A percentile compares a stretch with the other conserved stretches of the same genome.
These are phyloP conservation scores for Myiagra hebetior DNA, from an alignment of 2,113 vertebrate genomes.

Conservation along the genomic window DNA sequence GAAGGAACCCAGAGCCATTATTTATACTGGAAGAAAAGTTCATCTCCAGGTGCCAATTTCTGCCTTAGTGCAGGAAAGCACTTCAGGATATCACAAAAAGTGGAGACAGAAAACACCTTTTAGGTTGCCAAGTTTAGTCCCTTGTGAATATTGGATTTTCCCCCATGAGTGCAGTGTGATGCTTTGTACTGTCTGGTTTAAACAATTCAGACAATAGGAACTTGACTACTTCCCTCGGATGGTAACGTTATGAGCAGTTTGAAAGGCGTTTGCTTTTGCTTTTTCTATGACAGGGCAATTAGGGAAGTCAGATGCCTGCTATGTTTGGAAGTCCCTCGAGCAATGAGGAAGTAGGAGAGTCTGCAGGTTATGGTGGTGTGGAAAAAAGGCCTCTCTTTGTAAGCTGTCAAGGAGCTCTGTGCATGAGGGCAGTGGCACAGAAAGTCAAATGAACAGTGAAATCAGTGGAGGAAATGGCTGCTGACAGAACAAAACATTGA, in stretches of 20 bases:
- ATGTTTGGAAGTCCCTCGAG: background rate
- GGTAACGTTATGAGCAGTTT: background rate
- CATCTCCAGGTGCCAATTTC: background rate
- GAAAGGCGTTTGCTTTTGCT: background rate
- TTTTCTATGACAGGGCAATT: background rate
- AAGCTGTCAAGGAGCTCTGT: conserved; percentile 8
- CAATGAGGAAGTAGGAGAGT: background rate
- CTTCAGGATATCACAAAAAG: background rate
- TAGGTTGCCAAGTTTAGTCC: background rate
- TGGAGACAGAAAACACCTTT: background rate
- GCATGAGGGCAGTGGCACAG: background rate
- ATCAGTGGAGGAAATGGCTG: background rate
- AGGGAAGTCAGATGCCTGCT: background rate
- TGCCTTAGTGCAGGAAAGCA: background rate
- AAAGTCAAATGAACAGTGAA: conserved; percentile 35
- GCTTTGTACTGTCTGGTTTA: background rate
- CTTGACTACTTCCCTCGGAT: background rate
- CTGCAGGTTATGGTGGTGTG: background rate
- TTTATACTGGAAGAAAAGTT: background rate
- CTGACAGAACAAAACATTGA: conserved; percentile 27
- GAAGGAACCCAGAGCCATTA: background rate
- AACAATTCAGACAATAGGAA: background rate
- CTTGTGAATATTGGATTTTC: background rate
- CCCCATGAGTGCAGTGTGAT: background rate
- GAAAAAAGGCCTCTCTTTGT: background rate